Conservation (phyloP, 1,140 invertebrate species). For the Cydia amplana region DNA sequence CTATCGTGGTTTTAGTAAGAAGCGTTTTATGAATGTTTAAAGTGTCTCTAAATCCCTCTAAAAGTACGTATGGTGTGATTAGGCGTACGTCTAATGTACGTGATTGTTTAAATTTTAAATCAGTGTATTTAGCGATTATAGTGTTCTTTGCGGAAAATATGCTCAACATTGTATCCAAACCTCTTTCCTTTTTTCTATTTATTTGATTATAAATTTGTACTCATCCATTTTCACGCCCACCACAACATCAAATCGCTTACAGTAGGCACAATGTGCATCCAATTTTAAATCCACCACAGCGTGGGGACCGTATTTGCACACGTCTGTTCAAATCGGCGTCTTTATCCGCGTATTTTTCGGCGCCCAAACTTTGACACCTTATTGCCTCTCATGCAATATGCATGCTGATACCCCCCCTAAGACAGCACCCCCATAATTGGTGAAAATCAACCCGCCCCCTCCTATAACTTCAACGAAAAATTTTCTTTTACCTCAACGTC, state of each 20-base stretch:
- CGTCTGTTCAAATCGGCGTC: conserved; percentile 26
- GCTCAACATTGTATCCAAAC: too few relatives aligned
- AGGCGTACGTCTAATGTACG: too few relatives aligned
- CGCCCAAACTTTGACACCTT: conserved; percentile 63
- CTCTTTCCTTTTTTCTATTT: neutral
- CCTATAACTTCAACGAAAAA: conserved; percentile 37
- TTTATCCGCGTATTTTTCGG: conserved; percentile 41
- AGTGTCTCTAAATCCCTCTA: too few relatives aligned
- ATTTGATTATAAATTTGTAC: conserved; percentile 39
- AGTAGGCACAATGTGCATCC: conserved; percentile 55
- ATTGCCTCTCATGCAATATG: conserved; percentile 72
- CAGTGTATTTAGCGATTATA: too few relatives aligned
- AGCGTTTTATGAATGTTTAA: too few relatives aligned
- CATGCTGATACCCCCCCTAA: conserved; percentile 57
- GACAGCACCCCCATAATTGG: conserved; percentile 56
- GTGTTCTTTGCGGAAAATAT: too few relatives aligned
- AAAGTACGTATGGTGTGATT: too few relatives aligned
- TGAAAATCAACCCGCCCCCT: conserved; percentile 45
- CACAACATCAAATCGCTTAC: neutral
- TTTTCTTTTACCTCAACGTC: neutral
- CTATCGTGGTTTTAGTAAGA: too few relatives aligned
- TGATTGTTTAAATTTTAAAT: too few relatives aligned
- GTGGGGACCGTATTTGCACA: conserved; percentile 20
- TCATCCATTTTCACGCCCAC: conserved; percentile 44
- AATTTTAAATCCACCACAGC: conserved; percentile 33